phyloP scores from a whole-genome alignment of 2,113 vertebrate genomes.

The Osmerus eperlanus region DNA sequence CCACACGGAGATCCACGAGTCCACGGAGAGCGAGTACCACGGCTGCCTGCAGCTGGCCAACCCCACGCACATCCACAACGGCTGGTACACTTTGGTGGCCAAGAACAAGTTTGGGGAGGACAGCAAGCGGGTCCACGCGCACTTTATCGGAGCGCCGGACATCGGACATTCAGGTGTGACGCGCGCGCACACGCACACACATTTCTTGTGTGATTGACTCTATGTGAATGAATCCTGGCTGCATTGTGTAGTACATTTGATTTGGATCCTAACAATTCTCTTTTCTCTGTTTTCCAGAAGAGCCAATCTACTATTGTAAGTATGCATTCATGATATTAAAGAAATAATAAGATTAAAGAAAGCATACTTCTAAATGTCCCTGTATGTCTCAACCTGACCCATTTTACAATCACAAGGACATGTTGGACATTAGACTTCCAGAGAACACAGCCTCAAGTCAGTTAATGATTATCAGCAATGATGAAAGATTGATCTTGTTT shows the following conservation, averaged over 20 bases:
- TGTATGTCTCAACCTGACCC: too few relatives aligned
- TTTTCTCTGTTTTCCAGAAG: slow-evolving; percentile 41
- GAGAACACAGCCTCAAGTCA: too few relatives aligned
- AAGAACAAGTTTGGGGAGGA: slow-evolving; percentile 86
- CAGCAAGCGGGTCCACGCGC: slow-evolving; percentile 81
- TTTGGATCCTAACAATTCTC: background rate
- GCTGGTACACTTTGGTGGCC: slow-evolving; percentile 87
- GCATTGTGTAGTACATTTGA: too few relatives aligned
- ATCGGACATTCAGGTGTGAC: slow-evolving; percentile 68
- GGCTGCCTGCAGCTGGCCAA: slow-evolving; percentile 94
- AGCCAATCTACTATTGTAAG: slow-evolving; percentile 58
- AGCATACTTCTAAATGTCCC: too few relatives aligned
- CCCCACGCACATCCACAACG: slow-evolving; percentile 95
- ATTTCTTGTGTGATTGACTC: background rate
- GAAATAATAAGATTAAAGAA: background rate
- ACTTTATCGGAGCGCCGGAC: slow-evolving; percentile 86
- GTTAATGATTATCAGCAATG: background rate
- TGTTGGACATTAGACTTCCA: too few relatives aligned
- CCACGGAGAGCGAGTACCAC: slow-evolving; percentile 86
- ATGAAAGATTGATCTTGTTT: background rate
- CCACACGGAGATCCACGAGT: slow-evolving; percentile 85
- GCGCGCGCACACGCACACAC: background rate
- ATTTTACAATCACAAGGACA: too few relatives aligned
- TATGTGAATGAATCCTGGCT: too few relatives aligned
- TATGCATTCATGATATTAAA: background rate